Percentiles rank a stretch among this genome's conserved stretches.
phyloP scores from a whole-genome alignment of 2,888 invertebrate species.

The Osmoderma eremita region DNA sequence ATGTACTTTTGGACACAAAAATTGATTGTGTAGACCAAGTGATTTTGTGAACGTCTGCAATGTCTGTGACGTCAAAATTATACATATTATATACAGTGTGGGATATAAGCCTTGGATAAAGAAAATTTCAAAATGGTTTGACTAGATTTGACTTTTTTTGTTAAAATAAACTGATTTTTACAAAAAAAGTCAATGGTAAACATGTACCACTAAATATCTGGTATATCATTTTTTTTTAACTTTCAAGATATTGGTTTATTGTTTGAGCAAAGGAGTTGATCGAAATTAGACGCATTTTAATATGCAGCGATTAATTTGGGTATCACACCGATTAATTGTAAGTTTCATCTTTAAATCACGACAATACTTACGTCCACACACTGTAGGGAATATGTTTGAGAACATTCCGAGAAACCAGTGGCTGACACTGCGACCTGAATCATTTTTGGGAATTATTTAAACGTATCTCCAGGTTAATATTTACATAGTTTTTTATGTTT shows the following conservation, averaged over 20 bases:
- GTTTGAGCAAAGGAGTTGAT: too few relatives aligned
- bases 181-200: too few relatives aligned
- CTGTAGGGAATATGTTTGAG: conserved; percentile 11
- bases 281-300: too few relatives aligned
- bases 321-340: too few relatives aligned
- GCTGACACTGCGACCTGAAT: conserved; percentile 15
- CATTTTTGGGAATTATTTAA: conserved; percentile 15
- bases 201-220: too few relatives aligned
- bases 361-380: conserved; percentile 15
- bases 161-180: too few relatives aligned
- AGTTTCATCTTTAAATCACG: too few relatives aligned
- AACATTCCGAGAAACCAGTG: conserved; percentile 7
- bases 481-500: conserved; percentile 32
- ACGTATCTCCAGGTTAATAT: conserved; percentile 19
- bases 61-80: conserved; percentile 40
- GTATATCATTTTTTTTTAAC: too few relatives aligned
- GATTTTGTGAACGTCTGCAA: conserved; percentile 43
- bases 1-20: background rate
- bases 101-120: conserved; percentile 1
- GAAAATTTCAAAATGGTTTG: too few relatives aligned
- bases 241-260: too few relatives aligned
- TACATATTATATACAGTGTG: conserved; percentile 15
- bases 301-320: too few relatives aligned
- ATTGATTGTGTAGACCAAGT: conserved; percentile 38
- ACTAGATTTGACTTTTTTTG: too few relatives aligned